Percentiles rank a stretch among this genome's conserved stretches.
phyloP scores from a whole-genome alignment of 2,113 vertebrate genomes.

The Ondatra zibethicus region DNA sequence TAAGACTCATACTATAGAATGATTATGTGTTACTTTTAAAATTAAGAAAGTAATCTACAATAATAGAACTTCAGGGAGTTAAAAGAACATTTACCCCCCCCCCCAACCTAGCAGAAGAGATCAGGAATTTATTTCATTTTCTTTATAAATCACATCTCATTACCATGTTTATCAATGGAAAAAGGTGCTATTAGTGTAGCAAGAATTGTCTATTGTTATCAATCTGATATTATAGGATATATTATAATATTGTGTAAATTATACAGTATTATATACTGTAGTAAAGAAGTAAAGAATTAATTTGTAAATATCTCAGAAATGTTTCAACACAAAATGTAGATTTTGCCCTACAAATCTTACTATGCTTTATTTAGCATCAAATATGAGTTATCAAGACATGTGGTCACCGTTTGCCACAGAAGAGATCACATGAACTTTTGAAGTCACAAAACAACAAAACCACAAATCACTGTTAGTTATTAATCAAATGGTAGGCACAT shows the following conservation, averaged over 20 bases:
- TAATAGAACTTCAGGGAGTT: not conserved
- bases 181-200: not conserved
- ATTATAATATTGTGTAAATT: not conserved
- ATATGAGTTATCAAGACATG: no score
- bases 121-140: not conserved
- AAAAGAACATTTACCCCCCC: not conserved
- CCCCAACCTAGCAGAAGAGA: not conserved
- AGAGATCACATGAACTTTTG: not conserved
- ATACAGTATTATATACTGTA: not conserved
- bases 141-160: not conserved
- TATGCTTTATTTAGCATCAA: not conserved
- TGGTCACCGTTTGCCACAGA: not conserved
- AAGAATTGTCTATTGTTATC: not conserved
- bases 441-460: not conserved
- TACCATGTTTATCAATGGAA: not conserved
- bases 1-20: not conserved
- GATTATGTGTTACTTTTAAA: not conserved
- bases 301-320: not conserved
- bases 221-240: not conserved
- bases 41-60: not conserved
- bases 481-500: not conserved
- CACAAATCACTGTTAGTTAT: not conserved
- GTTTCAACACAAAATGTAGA: not conserved
- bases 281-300: not conserved
- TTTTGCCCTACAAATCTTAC: not conserved